Evolutionary conservation across 2,113 vertebrate species (phyloP), one percentile per base, ranked within the genome.

Genomic region (Hypomesus transpacificus): DNA sequence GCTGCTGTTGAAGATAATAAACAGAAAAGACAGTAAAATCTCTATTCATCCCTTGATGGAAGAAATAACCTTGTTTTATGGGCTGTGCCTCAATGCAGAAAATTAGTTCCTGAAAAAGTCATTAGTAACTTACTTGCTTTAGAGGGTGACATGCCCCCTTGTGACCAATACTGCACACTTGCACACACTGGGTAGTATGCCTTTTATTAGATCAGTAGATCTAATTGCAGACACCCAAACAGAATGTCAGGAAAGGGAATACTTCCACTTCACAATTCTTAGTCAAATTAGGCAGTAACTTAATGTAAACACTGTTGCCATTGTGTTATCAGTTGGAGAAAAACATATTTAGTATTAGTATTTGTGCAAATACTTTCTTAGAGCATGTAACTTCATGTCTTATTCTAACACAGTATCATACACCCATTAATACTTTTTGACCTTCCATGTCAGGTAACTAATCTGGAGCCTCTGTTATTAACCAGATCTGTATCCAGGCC

Each of bases 101-200:
- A 92, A 92, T 87, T 88, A 88, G 90, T 87, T 92, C 83, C 82
- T 89, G 85, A 88, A 91, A 91, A 94, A 89, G 85, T 91, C 87
- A 91, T 90, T 92, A 93, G 87, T 82, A 87, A 90, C 81, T 78
- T 85, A 81, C 75, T 86, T 84, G 80, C 78, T 90, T 91, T 91
- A 90, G 85, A 84, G 79, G 86, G 85, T 86, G 84, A 79, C 74
- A 68, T 80, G 82, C 75, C 74, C 85, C 86, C 75, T 78, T 89
- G 90, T 86, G 89, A 89, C 83, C 86, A 89, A 65, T 77, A 64
- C 76, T 66, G 70, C 69, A 67, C 71, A 71, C 77, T 82, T 84
- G 81, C 26, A 34, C 39, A 13, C 39, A 46, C 77, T 73, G 60
- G 21, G 74, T 26, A 69, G 64, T 80, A 76, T 73, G 58, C 17